Evolutionary conservation across 2,888 invertebrate species (phyloP), one percentile per base, ranked within the genome.

Genomic region (Carpatolechia fugitivella): DNA sequence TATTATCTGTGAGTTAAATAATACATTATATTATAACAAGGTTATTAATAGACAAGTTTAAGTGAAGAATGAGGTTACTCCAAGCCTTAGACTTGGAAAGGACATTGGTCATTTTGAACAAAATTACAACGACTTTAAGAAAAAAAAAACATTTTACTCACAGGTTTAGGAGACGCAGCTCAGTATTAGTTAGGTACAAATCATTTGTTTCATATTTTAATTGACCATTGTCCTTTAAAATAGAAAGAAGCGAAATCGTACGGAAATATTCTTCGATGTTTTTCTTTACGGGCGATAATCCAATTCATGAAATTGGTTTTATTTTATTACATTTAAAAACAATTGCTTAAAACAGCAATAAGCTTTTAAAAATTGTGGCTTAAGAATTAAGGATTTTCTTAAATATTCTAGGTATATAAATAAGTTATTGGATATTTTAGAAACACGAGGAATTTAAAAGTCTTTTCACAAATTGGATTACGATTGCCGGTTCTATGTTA

Each of bases 281-380:
- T n/a, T 74, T 62, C 61, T 59, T 63, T 60, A 66, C 64, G 68
- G 69, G 68, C 65, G 69, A 79, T 59, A 76, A 80, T 80, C 77
- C 76, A 80, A 82, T 81, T 80, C 66, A 75, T 77, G 75, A 76
- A 76, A 72, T 70, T 64, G 60, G 65, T 65, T 62, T 58, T 56
- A 51, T 6, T 41, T 62, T 65, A 59, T 60, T 61, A 64, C 58
- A 59, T 68, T 51, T 66, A 71, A 72, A 76, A 79, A 74, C 69
- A 78, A 73, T 80, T 76, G 76, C 78, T 80, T 79, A 78, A 74
- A 82, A 80, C 78, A 79, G 79, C 80, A 82, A 82, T 73, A 81
- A 80, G 78, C 78, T 76, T 62, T 67, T 57, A 63, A 51, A 59
- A 61, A 60, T 38, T 46, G 59, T 63, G 59, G 62, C 64, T 67